phyloP scores from a whole-genome alignment of 2,113 vertebrate species.

The Lamprologus speciosus region DNA sequence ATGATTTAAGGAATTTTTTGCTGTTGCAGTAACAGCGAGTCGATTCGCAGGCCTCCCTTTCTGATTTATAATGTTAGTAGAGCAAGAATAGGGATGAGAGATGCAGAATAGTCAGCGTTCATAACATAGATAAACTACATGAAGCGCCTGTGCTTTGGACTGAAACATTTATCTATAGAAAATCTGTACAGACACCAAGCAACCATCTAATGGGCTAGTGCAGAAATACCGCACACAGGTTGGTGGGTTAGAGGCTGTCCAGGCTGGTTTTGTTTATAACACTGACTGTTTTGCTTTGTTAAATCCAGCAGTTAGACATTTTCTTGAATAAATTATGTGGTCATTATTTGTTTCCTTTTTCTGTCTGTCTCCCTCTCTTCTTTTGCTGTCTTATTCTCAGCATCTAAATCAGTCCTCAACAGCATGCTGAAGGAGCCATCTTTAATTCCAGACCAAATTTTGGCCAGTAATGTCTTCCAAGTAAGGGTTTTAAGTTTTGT shows the following conservation, averaged over 20 bases:
- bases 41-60: conserved; percentile 46
- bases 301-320: background rate
- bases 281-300: background rate
- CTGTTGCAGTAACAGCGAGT: conserved; percentile 55
- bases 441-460: conserved; percentile 85
- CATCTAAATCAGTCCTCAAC: conserved; percentile 85
- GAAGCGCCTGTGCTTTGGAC: conserved; percentile 56
- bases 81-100: conserved; percentile 61
- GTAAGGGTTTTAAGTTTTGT: conserved; percentile 62
- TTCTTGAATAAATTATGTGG: background rate
- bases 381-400: conserved; percentile 67
- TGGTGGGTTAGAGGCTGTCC: conserved; percentile 30
- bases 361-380: background rate
- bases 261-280: background rate
- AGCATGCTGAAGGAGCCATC: conserved; percentile 92
- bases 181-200: conserved; percentile 53
- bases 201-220: conserved; percentile 43
- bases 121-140: conserved; percentile 68
- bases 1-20: conserved; percentile 68
- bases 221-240: conserved; percentile 32
- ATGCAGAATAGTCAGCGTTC: conserved; percentile 69
- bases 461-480: conserved; percentile 91
- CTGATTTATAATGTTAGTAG: conserved; percentile 74
- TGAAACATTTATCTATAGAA: conserved; percentile 68
- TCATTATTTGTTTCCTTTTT: background rate